Evolutionary conservation across 2,113 vertebrate genomes (phyloP).

Genomic region (Irena cyanogastra): DNA sequence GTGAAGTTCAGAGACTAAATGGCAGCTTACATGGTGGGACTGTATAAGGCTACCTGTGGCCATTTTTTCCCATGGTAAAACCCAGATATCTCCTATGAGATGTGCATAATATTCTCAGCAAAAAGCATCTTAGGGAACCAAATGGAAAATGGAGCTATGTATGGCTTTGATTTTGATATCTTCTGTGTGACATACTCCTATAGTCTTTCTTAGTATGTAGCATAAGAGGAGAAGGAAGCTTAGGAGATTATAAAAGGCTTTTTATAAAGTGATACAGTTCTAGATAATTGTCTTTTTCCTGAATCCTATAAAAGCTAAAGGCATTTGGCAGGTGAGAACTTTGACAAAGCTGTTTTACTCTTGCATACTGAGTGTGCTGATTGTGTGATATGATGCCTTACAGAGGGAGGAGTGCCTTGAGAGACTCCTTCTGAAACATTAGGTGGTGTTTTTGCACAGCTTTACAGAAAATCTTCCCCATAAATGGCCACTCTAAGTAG

Average conservation of each 20-base stretch:
- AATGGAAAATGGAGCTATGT: neutral
- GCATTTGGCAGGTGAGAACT: neutral
- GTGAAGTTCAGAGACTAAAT: neutral
- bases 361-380: neutral
- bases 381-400: neutral
- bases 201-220: neutral
- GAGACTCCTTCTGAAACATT: neutral
- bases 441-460: neutral
- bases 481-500: neutral
- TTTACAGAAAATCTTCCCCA: neutral
- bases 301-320: neutral
- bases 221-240: neutral
- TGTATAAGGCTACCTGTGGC: neutral
- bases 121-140: neutral
- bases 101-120: neutral
- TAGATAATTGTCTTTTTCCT: neutral
- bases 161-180: neutral
- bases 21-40: neutral
- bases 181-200: neutral
- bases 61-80: neutral
- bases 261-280: neutral
- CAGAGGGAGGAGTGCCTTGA: neutral
- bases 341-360: neutral
- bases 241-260: neutral
- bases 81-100: neutral